Evolutionary conservation across 1,140 invertebrate species (phyloP).

Genomic region (Spodoptera frugiperda): DNA sequence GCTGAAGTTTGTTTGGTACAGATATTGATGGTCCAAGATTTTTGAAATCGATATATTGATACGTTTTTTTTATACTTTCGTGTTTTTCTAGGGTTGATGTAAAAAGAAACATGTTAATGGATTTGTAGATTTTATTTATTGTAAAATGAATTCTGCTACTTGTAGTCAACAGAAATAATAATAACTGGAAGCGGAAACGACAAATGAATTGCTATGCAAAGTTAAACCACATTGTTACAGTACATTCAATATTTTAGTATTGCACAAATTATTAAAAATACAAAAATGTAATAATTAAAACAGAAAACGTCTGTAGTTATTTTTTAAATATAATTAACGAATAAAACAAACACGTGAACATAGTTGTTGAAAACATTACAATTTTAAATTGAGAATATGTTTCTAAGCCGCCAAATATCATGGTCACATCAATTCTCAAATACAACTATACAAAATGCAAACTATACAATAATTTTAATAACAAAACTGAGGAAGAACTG

Average conservation of each 20-base stretch:
- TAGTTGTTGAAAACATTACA: not conserved
- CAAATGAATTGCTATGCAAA: conserved; percentile 75
- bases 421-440: conserved; percentile 16
- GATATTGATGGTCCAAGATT: not conserved
- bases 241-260: conserved; percentile 48
- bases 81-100: not conserved
- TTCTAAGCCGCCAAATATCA: not conserved
- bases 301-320: not conserved
- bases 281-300: conserved; percentile 1
- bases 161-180: conserved; percentile 72
- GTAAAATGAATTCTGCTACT: conserved; percentile 77
- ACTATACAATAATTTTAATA: conserved; percentile 27
- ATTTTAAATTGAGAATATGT: too few species aligned
- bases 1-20: not conserved
- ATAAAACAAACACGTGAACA: not conserved
- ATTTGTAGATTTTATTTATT: conserved; percentile 81
- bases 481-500: conserved; percentile 44
- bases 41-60: not conserved
- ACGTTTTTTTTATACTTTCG: not conserved
- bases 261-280: conserved; percentile 49
- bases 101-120: conserved; percentile 54
- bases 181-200: conserved; percentile 66
- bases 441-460: conserved; percentile 31
- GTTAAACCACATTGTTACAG: conserved; percentile 39
- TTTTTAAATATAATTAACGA: not conserved